Evolutionary conservation across 2,113 vertebrate genomes (phyloP), one percentile per base, ranked within the genome.

Genomic region (Sula dactylatra): DNA sequence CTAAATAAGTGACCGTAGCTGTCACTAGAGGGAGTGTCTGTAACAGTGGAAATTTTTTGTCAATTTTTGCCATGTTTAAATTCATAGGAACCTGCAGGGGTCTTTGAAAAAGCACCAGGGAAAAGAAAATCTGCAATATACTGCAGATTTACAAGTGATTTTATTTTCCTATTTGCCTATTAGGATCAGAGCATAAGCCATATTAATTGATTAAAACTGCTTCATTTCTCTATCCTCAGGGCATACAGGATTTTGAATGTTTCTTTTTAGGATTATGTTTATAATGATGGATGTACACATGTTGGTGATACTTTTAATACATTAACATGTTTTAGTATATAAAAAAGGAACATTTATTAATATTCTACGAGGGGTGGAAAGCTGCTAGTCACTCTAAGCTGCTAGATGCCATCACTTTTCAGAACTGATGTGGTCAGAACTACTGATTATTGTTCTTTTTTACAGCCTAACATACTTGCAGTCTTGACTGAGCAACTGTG

Each of bases 21-120:
- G 67, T 76, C 93, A 90, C 74, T 93, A 93, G 88, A 80, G 86
- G 93, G 86, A 90, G 91, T 64, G 45, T 62, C 67, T 84, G 50
- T 67, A 90, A 42, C 62, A 69, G 40, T 40, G 40, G 40, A 54
- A 85, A 90, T 55, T 9, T 6, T 4, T 25, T 55, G n/a, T 13
- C 44, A 17, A 14, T 42, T 65, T 88, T 88, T 88, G 52, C 26
- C 9, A 1, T 50, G 34, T 82, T 88, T 71, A 82, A 94, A 50
- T 74, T 58, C 55, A 34, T 16, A 59, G 34, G 11, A 55, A 49
- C 22, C 7, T 44, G 8, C 16, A 16, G 20, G 2, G 2, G 4
- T 80, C 61, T 82, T 69, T 58, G 64, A 71, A 87, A 82, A 84
- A 74, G 26, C n/a, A 59, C 4, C 7, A 55, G 19, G 16, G 1